Base-by-base conservation (phyloP, 2,888 invertebrate species). In the Tachystola acroxantha region DNA sequence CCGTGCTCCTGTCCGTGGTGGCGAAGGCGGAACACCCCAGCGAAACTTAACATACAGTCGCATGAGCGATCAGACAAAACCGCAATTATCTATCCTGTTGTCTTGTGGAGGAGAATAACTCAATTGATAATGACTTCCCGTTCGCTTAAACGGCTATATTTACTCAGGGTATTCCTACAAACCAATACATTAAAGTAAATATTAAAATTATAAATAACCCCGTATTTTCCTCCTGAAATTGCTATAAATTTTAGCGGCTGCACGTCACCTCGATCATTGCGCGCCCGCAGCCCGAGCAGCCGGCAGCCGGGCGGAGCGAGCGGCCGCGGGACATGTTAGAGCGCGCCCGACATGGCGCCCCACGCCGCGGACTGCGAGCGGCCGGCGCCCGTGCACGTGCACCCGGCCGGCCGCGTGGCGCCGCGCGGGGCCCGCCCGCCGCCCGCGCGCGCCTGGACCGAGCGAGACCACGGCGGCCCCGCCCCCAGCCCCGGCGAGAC, bases 401-500 rank as follows among this genome's bases (percentile, higher is more conserved):
- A 57, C 36, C 57, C 42, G 20, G 59, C 60, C 30, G 53, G 57
- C 22, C 43, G 47, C 49, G 50, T 63, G 40, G 45, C 57, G 24
- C 41, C 57, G n/a, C 57, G 42, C 54, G 71, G 35, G 64, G 59
- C 37, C 57, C 41, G 19, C n/a, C n/a, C 59, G 61, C 33, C 9
- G 16, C 27, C 31, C 13, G 27, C 53, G 9, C 61, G 74, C 1
- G 84, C 82, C 2, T 84, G 84, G 84, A 51, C 53, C 7, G 78
- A 77, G 40, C 59, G 64, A n/a, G n/a, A 67, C 9, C 42, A 41
- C 24, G 49, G 43, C 25, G 53, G 46, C 12, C 46, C 53, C 12
- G 44, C 54, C 16, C 57, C 53, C 42, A 74, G 74, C 37, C 71
- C 76, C 2, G 78, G 69, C 11, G 81, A 81, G 50, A 70, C 57